Conservation (phyloP, 64 coral and sea anemone genomes). For the Pachyseris speciosa region DNA sequence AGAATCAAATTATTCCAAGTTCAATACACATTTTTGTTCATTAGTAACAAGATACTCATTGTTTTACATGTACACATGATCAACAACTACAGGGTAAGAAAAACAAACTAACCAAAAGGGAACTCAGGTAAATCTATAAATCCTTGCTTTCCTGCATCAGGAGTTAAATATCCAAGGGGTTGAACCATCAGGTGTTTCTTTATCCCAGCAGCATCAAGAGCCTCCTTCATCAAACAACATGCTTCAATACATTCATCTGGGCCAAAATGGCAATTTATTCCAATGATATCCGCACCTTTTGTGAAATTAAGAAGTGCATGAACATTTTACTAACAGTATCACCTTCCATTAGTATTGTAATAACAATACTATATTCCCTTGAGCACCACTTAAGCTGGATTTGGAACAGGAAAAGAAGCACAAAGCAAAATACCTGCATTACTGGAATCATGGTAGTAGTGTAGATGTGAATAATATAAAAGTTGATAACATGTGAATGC, state of each 20-base stretch:
- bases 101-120: constrained; percentile 84
- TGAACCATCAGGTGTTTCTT: constrained; percentile 92
- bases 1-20: too few species aligned
- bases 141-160: constrained; percentile 92
- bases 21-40: too few species aligned
- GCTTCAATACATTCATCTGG: constrained; percentile 76
- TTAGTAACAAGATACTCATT: too few species aligned
- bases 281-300: constrained; percentile 93
- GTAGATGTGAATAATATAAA: too few species aligned
- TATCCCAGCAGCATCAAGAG: constrained; percentile 89
- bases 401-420: too few species aligned
- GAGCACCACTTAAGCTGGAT: too few species aligned
- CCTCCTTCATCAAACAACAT: constrained; percentile 91
- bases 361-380: too few species aligned
- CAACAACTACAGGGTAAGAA: not conserved
- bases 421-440: too few species aligned
- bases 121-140: constrained; percentile 99
- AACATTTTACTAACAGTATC: not conserved
- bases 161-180: constrained; percentile 86
- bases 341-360: too few species aligned
- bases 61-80: too few species aligned
- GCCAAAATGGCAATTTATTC: constrained; percentile 95
- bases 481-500: too few species aligned
- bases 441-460: too few species aligned
- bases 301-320: not conserved